Evolutionary conservation across 2,797 vertebrate species (phyloP), one percentile per base, ranked within the genome.

Genomic region (Melanotaenia parkinsoni): DNA sequence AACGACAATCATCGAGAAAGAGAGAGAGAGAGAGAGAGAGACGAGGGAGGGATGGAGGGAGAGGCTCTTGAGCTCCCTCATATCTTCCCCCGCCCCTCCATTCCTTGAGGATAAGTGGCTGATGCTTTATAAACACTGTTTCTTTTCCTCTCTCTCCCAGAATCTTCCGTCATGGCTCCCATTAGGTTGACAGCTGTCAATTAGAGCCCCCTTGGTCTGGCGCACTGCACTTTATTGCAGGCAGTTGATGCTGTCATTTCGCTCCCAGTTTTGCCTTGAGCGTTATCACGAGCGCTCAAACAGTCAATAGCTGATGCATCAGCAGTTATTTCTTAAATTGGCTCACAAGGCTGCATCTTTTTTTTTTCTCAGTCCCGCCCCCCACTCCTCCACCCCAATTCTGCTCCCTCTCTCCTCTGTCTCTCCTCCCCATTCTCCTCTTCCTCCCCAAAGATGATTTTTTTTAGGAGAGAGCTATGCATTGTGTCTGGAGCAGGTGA

Each of bases 151-250:
- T 81, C 86, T 83, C 89, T 95, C 95, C 95, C 90, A 91, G 96
- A 96, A 97, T 95, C 95, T 94, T 96, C 95, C 93, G 94, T 96
- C 93, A 96, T 95, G 91, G 94, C 94, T 95, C 95, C 96, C 95
- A 95, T 98, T 96, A 97, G 95, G 94, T 95, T 97, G 96, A 97
- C 97, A 98, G 94, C 96, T 97, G 96, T 96, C 96, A 97, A 97
- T 96, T 96, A 97, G 95, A 95, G 95, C 95, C 95, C 95, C 96
- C 95, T 94, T 96, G 95, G 95, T 97, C 96, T 96, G 95, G 93
- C 95, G 95, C 95, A 91, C 95, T 96, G 95, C 94, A 96, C 96
- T 96, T 97, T 98, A 97, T 97, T 96, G 96, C 95, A 94, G 95
- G 94, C 93, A 72, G 96, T 96, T 96, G 96, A 96, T 96, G 96